Base-by-base conservation (phyloP, 2,113 vertebrate species). In the Pluvialis apricaria region DNA sequence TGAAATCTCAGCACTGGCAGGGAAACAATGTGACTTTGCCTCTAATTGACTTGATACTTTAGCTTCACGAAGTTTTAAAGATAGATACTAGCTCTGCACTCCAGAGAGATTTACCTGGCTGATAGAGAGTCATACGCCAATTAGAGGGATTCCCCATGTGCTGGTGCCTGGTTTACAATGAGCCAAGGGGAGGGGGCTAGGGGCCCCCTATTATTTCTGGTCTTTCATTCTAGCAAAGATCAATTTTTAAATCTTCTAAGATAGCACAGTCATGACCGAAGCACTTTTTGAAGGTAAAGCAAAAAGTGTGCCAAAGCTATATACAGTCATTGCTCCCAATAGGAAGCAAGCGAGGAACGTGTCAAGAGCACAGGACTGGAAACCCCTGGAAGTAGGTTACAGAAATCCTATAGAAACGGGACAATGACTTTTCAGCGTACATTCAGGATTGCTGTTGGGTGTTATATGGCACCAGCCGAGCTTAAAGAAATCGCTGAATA, bases 341-440 rank as follows among this genome's bases (percentile, higher is more conserved):
- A 75, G 86, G 76, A 86, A 64, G 85, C 3, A 2, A 86, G 60
- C 0, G 0, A 69, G 87, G 82, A 96, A 77, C 47, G 6, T 72
- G 88, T 93, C 79, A 88, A 92, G 94, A 96, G 92, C 88, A 90
- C 42, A 73, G 78, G 62, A 32, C 47, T 88, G 93, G 95, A 86
- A 96, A 90, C 38, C 89, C 82, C 86, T 91, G 83, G 83, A 92
- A 96, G 57, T 26, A 72, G 86, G 96, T 86, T 81, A 95, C 83
- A 94, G 82, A 44, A 95, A 86, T 85, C 76, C 92, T 58, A 92
- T 21, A 70, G 90, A 94, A 96, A 78, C 5, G 17, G 82, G 89
- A 95, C 95, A 95, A 92, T 80, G 87, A 66, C 79, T n/a, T 85
- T 34, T 22, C 82, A 79, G 76, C 54, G 42, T 8, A 36, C 77